Evolutionary conservation across 2,888 invertebrate species (phyloP).

Genomic region (Subacronicta megacephala): DNA sequence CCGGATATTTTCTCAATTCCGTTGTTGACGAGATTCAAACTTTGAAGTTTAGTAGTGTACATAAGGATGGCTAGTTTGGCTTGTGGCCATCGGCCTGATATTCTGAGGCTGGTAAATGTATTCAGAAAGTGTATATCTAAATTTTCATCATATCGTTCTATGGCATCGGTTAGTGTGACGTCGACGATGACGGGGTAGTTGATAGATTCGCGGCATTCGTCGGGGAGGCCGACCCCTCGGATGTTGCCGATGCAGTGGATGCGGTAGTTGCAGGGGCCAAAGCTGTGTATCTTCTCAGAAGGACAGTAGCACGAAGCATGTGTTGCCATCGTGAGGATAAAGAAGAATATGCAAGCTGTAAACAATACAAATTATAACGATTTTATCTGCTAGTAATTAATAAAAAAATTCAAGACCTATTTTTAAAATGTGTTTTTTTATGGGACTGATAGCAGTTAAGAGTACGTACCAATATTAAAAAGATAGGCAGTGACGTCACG

Average conservation of each 20-base stretch:
- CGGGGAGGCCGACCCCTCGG: constrained; percentile 62
- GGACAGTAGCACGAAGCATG: constrained; percentile 68
- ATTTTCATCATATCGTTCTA: constrained; percentile 61
- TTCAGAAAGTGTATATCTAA: constrained; percentile 65
- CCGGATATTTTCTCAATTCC: constrained; percentile 67
- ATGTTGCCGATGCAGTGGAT: constrained; percentile 70
- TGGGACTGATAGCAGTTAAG: too few relatives aligned
- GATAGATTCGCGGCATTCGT: constrained; percentile 71
- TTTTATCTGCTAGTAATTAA: too few relatives aligned
- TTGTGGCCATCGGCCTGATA: constrained; percentile 65
- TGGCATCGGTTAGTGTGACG: constrained; percentile 68
- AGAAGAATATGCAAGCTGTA: constrained; percentile 61
- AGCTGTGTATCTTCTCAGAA: constrained; percentile 53
- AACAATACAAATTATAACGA: constrained; percentile 29
- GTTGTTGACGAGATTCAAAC: constrained; percentile 65
- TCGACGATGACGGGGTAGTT: constrained; percentile 72
- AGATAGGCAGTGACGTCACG: too few relatives aligned
- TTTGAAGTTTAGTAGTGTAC: constrained; percentile 69
- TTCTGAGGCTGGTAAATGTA: constrained; percentile 70
- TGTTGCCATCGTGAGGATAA: constrained; percentile 56
- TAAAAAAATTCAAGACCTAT: too few relatives aligned
- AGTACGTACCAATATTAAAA: too few relatives aligned
- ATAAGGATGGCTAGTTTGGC: constrained; percentile 69
- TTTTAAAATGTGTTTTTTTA: too few relatives aligned
- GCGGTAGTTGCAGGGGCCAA: constrained; percentile 67